Conservation (phyloP, 2,113 vertebrate species). For the Orcinus orca region DNA sequence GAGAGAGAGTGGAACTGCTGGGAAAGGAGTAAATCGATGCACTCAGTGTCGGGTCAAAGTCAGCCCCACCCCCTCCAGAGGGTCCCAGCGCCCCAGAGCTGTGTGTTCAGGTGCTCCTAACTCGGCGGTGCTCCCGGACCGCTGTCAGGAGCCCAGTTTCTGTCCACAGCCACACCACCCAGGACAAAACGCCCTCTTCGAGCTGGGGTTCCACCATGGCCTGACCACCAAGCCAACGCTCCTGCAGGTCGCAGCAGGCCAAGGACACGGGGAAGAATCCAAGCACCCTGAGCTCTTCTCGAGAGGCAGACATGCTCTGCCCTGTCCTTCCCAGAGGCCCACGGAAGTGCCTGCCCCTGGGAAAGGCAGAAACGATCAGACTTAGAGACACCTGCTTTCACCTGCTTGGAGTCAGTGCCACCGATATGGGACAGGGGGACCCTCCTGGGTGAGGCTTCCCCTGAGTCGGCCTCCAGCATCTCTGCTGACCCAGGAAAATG, state of each 20-base stretch:
- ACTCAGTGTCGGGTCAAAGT: conserved; percentile 22
- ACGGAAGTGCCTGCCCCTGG: background rate
- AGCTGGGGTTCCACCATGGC: background rate
- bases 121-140: rapidly evolving
- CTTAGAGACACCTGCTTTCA: background rate
- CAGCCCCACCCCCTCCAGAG: background rate
- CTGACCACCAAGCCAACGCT: background rate
- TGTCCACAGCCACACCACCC: background rate
- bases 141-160: background rate
- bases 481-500: background rate
- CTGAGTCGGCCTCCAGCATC: background rate
- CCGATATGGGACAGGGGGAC: rapidly evolving
- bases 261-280: background rate
- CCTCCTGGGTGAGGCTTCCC: background rate
- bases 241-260: background rate
- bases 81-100: background rate
- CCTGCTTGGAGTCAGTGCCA: background rate
- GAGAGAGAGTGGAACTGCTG: background rate
- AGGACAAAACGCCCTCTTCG: rapidly evolving
- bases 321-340: background rate
- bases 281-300: background rate
- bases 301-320: background rate
- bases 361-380: background rate
- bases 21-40: background rate
- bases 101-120: background rate